phyloP scores from a whole-genome alignment of 2,888 invertebrate genomes.

The Aleiodes alternator region DNA sequence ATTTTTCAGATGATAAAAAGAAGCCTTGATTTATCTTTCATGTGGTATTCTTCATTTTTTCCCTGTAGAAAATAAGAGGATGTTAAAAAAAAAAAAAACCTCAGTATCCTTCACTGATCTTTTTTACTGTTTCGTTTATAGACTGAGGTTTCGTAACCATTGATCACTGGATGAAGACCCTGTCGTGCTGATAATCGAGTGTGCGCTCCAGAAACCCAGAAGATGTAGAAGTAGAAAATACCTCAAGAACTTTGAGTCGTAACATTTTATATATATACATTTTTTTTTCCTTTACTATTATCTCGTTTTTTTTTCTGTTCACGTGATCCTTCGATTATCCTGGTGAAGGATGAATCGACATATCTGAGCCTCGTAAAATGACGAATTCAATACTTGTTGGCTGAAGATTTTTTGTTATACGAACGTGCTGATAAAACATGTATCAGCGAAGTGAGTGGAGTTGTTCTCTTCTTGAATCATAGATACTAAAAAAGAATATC shows the following conservation, averaged over 20 bases:
- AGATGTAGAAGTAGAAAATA: constrained; percentile 17
- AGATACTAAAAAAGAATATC: too few species aligned
- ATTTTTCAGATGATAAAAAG: neutral
- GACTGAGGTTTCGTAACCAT: constrained; percentile 31
- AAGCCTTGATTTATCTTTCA: neutral
- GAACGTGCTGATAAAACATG: neutral
- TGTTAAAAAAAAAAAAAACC: too few species aligned
- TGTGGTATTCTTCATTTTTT: neutral
- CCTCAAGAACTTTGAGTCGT: constrained; percentile 34
- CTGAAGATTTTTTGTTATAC: neutral
- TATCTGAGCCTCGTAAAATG: neutral
- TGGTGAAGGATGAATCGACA: constrained; percentile 2
- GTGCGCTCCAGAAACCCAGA: constrained; percentile 29
- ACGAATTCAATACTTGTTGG: constrained; percentile 1
- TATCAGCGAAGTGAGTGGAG: too few species aligned
- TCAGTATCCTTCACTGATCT: constrained; percentile 6
- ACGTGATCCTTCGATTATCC: constrained; percentile 46
- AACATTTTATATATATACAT: constrained; percentile 21
- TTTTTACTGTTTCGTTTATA: constrained; percentile 4
- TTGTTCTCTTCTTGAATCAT: too few species aligned
- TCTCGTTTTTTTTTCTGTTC: constrained; percentile 15
- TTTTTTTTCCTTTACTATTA: too few species aligned
- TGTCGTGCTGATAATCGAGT: constrained; percentile 49
- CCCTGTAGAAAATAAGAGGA: neutral
- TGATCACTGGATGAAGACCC: constrained; percentile 46